Evolutionary conservation across 2,113 vertebrate species (phyloP), one percentile per base, ranked within the genome.

Genomic region (Dissostichus mawsoni): DNA sequence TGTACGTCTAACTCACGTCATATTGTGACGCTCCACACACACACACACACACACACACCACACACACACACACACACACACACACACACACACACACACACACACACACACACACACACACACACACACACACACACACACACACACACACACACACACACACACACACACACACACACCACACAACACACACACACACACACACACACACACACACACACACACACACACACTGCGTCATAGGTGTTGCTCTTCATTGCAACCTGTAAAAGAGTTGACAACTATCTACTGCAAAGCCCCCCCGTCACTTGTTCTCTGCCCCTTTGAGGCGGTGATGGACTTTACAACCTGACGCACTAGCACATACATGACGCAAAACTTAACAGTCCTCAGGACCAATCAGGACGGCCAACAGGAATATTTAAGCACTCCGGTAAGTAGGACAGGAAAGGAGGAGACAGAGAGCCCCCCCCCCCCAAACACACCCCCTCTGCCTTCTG

Each of bases 301-400:
- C 66, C 0, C 8, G 5, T 77, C 90, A 78, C 57, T 69, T 76
- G 84, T 33, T 47, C 53, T 11, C 17, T 13, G 64, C 79, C 69
- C 86, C 81, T 70, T 87, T 53, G 71, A 73, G 17, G 53, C 62
- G 65, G 25, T 67, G 77, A 71, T 70, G 80, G 76, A 86, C 82
- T 91, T 90, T 84, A 77, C 53, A 67, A 67, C 64, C 72, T 91
- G 90, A 93, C 88, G 86, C 88, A 29, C 29, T 29, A 29, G 92
- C 82, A 78, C 65, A 13, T 68, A 20, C 63, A 69, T 51, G 47
- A 90, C 76, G 83, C 90, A 85, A 92, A 93, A 89, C 83, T 92
- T 92, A 80, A 89, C 86, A 12, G 84, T 4, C 74, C 84, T 81
- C 47, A 53, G 84, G 81, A 90, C 93, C 94, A 94, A 94, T 93